Conservation (phyloP, 2,113 vertebrate genomes). For the Romanogobio albipinnatus region DNA sequence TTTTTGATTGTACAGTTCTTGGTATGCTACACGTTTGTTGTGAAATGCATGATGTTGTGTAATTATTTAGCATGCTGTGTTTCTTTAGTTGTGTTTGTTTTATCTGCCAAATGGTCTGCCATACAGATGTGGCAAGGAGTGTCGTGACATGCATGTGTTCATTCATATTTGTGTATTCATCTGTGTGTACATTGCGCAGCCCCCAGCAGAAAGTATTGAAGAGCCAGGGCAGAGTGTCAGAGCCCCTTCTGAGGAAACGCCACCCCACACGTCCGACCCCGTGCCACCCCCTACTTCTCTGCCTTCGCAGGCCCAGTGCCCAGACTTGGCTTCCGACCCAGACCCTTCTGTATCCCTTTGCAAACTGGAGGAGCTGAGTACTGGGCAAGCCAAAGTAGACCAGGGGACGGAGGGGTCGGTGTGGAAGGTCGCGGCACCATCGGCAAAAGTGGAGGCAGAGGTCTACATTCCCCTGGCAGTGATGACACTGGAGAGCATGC, state of each 20-base stretch:
- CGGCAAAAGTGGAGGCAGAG: constrained; percentile 57
- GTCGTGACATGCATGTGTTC: constrained; percentile 66
- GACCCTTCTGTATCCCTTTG: constrained; percentile 54
- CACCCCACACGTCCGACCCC: constrained; percentile 66
- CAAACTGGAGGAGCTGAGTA: constrained; percentile 64
- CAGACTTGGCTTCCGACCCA: constrained; percentile 54
- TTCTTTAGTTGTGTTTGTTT: constrained; percentile 54
- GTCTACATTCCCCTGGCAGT: constrained; percentile 72
- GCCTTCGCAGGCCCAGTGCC: constrained; percentile 56
- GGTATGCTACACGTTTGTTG: constrained; percentile 52
- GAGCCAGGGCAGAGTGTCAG: constrained; percentile 72
- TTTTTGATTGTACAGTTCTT: constrained; percentile 34
- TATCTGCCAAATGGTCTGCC: constrained; percentile 58
- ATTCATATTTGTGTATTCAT: constrained; percentile 74
- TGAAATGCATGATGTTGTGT: constrained; percentile 67
- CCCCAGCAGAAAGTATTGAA: constrained; percentile 74
- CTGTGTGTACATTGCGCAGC: constrained; percentile 81
- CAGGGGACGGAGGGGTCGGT: constrained; percentile 66
- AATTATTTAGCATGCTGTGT: constrained; percentile 70
- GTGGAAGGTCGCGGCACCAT: constrained; percentile 70
- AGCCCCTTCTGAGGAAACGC: constrained; percentile 67
- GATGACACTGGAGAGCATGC: constrained; percentile 83
- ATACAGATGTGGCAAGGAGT: constrained; percentile 46
- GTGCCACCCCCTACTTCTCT: constrained; percentile 67
- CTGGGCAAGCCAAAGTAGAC: constrained; percentile 68